Conservation (phyloP, 2,797 vertebrate genomes). For the Thalassophryne amazonica region DNA sequence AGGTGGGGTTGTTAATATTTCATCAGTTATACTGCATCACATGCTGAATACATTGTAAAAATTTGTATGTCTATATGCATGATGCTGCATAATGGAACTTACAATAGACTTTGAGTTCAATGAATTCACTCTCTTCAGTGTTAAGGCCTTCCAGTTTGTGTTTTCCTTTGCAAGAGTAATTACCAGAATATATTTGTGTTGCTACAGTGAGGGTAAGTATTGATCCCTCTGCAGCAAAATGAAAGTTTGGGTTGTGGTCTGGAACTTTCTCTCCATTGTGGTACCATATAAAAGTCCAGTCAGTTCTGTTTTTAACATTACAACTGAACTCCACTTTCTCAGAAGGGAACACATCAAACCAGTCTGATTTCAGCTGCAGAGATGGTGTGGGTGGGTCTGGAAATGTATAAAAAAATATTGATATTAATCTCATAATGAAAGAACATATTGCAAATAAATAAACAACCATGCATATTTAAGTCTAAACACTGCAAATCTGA, state of each 20-base stretch:
- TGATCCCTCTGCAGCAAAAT: background rate
- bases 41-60: background rate
- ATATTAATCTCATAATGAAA: background rate
- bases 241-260: background rate
- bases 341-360: conserved; percentile 38
- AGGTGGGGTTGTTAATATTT: background rate
- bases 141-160: background rate
- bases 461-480: background rate
- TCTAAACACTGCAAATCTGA: too few species aligned
- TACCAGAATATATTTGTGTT: background rate
- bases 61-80: too few species aligned
- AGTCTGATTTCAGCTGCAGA: background rate
- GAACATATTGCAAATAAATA: background rate
- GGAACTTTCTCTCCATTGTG: background rate
- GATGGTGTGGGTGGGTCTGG: conserved; percentile 30
- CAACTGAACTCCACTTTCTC: conserved; percentile 57
- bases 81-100: background rate
- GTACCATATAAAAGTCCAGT: conserved; percentile 53
- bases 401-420: background rate
- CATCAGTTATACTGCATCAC: background rate
- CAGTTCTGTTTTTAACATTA: background rate
- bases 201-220: conserved; percentile 22
- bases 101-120: conserved; percentile 27
- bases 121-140: background rate
- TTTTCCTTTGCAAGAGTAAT: conserved; percentile 44